A percentile compares a stretch with the other conserved stretches of the same genome.
These are phyloP conservation scores for Zaprionus inermis DNA, from an alignment of 1,140 invertebrate genomes.

Conservation along the genomic window DNA sequence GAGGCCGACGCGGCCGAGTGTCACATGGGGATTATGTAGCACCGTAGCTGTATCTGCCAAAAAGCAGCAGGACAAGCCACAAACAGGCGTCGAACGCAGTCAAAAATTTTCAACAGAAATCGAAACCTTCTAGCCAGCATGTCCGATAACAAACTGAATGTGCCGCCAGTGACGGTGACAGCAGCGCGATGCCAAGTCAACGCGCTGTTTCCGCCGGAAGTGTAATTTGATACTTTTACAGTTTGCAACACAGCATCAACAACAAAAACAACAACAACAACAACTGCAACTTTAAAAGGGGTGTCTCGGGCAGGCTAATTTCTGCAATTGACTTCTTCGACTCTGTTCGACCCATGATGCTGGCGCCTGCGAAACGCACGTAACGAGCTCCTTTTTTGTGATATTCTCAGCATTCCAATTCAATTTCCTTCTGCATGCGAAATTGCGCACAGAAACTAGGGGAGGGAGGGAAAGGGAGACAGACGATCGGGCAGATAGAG, in stretches of 20 bases:
- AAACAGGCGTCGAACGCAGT: neutral
- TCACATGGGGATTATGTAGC: constrained; percentile 67
- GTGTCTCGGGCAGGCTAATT: constrained; percentile 62
- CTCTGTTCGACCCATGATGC: constrained; percentile 31
- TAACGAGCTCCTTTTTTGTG: constrained; percentile 80
- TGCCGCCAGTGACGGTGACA: constrained; percentile 46
- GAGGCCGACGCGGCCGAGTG: constrained; percentile 31
- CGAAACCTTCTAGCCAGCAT: constrained; percentile 64
- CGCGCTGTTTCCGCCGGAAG: constrained; percentile 80
- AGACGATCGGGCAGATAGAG: neutral
- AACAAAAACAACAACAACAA: constrained; percentile 19
- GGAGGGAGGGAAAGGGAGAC: neutral
- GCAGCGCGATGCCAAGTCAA: constrained; percentile 52
- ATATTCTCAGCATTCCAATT: constrained; percentile 76
- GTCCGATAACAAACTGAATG: constrained; percentile 74
- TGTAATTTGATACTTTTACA: constrained; percentile 83
- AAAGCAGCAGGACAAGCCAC: constrained; percentile 40
- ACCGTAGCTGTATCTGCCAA: constrained; percentile 17
- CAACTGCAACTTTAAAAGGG: constrained; percentile 43
- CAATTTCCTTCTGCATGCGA: constrained; percentile 72
- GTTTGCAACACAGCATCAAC: constrained; percentile 52
- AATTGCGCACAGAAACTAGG: constrained; percentile 42
- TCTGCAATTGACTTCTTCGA: constrained; percentile 69
- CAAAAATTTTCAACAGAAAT: constrained; percentile 63
- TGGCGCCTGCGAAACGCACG: constrained; percentile 57